Conservation (phyloP, 2,113 vertebrate species). For the Microcebus tavaratra region DNA sequence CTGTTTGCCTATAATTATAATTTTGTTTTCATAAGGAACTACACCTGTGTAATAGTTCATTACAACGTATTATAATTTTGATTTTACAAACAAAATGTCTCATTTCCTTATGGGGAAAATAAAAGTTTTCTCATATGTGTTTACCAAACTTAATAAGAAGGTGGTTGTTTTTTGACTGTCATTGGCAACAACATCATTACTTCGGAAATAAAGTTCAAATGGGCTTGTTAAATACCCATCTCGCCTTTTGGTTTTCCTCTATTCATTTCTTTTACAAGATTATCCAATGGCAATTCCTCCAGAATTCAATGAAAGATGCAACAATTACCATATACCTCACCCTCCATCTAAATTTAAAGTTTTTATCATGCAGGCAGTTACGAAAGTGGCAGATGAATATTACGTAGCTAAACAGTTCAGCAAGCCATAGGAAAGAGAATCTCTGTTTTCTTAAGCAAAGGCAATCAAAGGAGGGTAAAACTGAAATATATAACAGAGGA, state of each 20-base stretch:
- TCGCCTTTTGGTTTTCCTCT: constrained; percentile 20
- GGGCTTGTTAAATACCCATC: constrained; percentile 58
- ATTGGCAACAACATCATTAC: constrained; percentile 11
- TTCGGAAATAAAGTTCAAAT: constrained; percentile 32
- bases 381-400: not conserved
- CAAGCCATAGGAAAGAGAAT: not conserved
- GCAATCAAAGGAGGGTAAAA: not conserved
- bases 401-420: not conserved
- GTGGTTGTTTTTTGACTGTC: not conserved
- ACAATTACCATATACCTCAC: not conserved
- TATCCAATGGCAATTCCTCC: not conserved
- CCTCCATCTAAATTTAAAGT: not conserved
- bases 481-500: not conserved
- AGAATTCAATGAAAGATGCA: not conserved
- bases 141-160: not conserved
- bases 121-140: not conserved
- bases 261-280: not conserved
- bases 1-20: constrained; percentile 55
- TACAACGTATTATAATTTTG: constrained; percentile 40
- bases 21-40: constrained; percentile 60
- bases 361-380: not conserved
- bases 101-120: not conserved
- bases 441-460: not conserved
- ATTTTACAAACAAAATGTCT: constrained; percentile 56
- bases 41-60: constrained; percentile 59